A percentile compares a stretch with the other conserved stretches of the same genome.
phyloP scores from a whole-genome alignment of 2,888 invertebrate genomes.

The Melipona beecheii region DNA sequence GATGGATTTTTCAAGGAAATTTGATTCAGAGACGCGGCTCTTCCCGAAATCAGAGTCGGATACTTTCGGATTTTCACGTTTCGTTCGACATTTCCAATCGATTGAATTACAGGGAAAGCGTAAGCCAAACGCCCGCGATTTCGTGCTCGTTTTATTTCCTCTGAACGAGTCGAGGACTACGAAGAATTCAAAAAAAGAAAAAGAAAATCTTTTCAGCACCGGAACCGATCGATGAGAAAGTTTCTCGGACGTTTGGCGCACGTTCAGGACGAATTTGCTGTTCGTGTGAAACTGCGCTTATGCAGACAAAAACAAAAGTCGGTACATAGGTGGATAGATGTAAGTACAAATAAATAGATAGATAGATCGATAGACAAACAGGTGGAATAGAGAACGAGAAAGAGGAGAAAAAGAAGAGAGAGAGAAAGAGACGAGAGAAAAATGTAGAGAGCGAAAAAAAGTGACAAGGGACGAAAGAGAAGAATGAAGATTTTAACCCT shows the following conservation, averaged over 20 bases:
- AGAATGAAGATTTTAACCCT: constrained; percentile 21
- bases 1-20: neutral
- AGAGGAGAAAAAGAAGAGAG: neutral
- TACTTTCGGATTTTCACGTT: neutral
- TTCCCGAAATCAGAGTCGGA: neutral
- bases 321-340: constrained; percentile 31
- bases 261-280: constrained; percentile 50
- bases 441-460: neutral
- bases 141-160: constrained; percentile 6
- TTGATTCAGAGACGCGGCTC: neutral
- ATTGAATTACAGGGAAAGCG: constrained; percentile 53
- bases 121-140: constrained; percentile 57
- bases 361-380: neutral
- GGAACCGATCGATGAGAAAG: constrained; percentile 32
- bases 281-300: constrained; percentile 57
- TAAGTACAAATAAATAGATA: constrained; percentile 8
- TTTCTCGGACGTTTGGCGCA: constrained; percentile 54
- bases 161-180: neutral
- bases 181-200: constrained; percentile 6
- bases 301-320: constrained; percentile 44
- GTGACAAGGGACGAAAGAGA: neutral
- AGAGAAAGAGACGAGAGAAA: constrained; percentile 4
- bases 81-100: neutral
- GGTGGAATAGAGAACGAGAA: neutral
- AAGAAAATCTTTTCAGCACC: constrained; percentile 20